These are phyloP conservation scores for Tenodera sinensis DNA, from an alignment of 2,888 invertebrate genomes.

Conservation along the genomic window DNA sequence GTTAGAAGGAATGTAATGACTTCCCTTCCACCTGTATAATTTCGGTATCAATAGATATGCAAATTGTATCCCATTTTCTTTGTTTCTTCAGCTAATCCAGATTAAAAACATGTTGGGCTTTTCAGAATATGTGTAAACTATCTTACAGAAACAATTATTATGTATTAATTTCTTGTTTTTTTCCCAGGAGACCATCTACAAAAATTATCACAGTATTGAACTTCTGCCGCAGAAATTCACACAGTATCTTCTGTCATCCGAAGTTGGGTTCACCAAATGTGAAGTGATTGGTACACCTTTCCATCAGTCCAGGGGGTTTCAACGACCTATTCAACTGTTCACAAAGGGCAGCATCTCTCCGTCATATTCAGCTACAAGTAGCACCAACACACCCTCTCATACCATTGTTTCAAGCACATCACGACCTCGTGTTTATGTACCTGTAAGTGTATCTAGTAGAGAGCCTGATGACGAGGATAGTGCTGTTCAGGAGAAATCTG, in stretches of 20 bases:
- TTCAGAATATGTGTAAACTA: not conserved
- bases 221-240: conserved; percentile 91
- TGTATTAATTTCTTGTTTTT: conserved; percentile 30
- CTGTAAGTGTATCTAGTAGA: conserved; percentile 18
- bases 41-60: too few relatives aligned
- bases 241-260: conserved; percentile 83
- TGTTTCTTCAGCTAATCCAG: too few relatives aligned
- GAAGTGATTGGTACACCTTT: conserved; percentile 77
- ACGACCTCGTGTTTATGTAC: conserved; percentile 11
- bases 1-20: too few relatives aligned
- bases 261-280: conserved; percentile 89
- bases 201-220: conserved; percentile 80
- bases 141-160: not conserved
- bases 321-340: conserved; percentile 63
- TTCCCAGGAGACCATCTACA: conserved; percentile 76
- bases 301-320: conserved; percentile 85
- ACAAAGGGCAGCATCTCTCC: conserved; percentile 36
- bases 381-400: conserved; percentile 18
- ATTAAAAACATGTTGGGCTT: too few relatives aligned
- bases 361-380: not conserved
- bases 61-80: too few relatives aligned
- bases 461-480: conserved; percentile 12
- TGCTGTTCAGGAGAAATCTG: not conserved
- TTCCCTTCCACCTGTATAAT: too few relatives aligned
- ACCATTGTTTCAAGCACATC: not conserved